A percentile compares a stretch with the other conserved stretches of the same genome.
These are phyloP conservation scores for Eupithecia inturbata DNA, from an alignment of 2,888 invertebrate species.

Conservation along the genomic window DNA sequence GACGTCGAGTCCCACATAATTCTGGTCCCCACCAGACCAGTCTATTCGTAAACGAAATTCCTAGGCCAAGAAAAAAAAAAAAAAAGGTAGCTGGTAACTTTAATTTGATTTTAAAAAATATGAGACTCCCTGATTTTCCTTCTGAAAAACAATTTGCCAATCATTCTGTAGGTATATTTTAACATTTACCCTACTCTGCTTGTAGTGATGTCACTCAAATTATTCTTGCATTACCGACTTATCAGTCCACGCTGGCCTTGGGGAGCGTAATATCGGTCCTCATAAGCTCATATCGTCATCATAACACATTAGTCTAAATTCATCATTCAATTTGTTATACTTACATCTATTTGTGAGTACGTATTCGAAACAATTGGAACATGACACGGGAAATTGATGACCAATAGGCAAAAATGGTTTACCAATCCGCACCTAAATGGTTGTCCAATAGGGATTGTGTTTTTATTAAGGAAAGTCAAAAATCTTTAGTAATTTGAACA, in stretches of 20 bases:
- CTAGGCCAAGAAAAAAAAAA: too few relatives aligned
- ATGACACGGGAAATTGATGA: slow-evolving; percentile 25
- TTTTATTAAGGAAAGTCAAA: too few relatives aligned
- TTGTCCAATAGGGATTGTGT: neutral
- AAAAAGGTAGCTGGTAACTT: too few relatives aligned
- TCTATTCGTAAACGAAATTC: too few relatives aligned
- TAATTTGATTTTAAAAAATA: neutral
- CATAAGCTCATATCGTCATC: too few relatives aligned
- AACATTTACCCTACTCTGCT: neutral
- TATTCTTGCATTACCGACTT: neutral
- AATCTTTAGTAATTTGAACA: too few relatives aligned
- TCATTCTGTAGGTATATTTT: neutral
- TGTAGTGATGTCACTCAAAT: neutral
- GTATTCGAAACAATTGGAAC: slow-evolving; percentile 29
- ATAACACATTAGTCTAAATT: slow-evolving; percentile 24
- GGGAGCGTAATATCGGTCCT: neutral
- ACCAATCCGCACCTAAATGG: slow-evolving; percentile 13
- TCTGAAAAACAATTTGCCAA: neutral
- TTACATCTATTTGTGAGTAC: neutral
- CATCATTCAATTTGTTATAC: slow-evolving; percentile 19
- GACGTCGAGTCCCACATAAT: too few relatives aligned
- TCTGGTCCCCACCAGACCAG: too few relatives aligned
- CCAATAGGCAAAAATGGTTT: slow-evolving; percentile 29
- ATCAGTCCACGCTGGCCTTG: slow-evolving; percentile 1
- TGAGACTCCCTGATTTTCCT: neutral